These are phyloP conservation scores for Lanistes nyassanus DNA, from an alignment of 1,140 invertebrate genomes.

Conservation along the genomic window DNA sequence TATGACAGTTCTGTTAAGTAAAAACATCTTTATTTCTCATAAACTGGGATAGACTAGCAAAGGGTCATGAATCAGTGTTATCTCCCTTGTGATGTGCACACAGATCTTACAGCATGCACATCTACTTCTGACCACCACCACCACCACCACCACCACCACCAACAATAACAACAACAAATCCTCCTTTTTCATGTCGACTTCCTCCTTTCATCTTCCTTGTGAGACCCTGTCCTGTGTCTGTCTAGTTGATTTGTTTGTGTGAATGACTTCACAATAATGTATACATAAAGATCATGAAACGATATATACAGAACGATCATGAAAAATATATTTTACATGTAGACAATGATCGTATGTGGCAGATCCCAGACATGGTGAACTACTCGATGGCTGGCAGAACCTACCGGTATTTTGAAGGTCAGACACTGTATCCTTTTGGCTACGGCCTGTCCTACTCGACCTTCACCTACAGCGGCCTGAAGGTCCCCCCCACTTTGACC, in stretches of 20 bases:
- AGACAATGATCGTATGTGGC: background rate
- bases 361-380: slow-evolving; percentile 47
- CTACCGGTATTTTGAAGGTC: slow-evolving; percentile 43
- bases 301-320: no score
- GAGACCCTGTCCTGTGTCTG: no score
- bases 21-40: background rate
- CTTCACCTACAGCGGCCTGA: slow-evolving; percentile 53
- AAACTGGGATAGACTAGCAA: background rate
- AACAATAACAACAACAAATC: no score
- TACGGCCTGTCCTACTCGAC: slow-evolving; percentile 62
- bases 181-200: no score
- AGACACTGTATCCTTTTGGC: slow-evolving; percentile 15
- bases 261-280: no score
- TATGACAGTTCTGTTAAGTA: no score
- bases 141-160: no score
- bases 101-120: background rate
- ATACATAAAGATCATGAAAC: no score
- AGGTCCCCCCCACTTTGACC: slow-evolving; percentile 3
- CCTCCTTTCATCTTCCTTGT: no score
- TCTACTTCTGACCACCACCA: no score
- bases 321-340: no score
- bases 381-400: slow-evolving; percentile 50
- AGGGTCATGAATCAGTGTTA: background rate
- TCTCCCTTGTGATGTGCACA: background rate
- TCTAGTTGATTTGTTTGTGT: no score